phyloP scores from a whole-genome alignment of 1,140 invertebrate genomes.

The Ctenoplectra terminalis region DNA sequence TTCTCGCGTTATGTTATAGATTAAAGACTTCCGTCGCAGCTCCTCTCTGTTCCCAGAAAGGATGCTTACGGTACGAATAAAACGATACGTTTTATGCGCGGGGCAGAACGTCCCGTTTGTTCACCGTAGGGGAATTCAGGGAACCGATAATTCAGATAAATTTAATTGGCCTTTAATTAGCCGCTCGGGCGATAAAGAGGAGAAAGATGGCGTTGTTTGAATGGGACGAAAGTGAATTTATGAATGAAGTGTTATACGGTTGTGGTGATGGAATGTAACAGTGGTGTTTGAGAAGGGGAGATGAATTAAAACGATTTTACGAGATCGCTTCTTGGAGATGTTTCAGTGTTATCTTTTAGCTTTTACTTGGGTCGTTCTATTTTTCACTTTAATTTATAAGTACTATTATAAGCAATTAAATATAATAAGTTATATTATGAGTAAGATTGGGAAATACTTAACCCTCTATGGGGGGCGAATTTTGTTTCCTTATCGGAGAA shows the following conservation, averaged over 20 bases:
- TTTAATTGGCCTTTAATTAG: constrained; percentile 42
- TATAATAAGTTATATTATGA: too few species aligned
- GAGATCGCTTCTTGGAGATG: neutral
- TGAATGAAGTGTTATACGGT: constrained; percentile 9
- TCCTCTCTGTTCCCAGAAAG: constrained; percentile 26
- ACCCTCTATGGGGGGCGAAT: too few species aligned
- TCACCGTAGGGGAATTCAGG: neutral
- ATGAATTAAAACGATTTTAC: neutral
- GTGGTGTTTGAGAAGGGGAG: neutral
- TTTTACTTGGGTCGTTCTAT: too few species aligned
- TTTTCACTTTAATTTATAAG: too few species aligned
- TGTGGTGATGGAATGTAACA: neutral
- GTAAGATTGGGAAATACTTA: too few species aligned
- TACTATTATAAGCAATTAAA: too few species aligned
- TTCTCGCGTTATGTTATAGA: constrained; percentile 54
- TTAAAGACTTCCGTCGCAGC: constrained; percentile 53
- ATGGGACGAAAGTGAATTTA: constrained; percentile 22
- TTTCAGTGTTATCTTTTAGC: neutral
- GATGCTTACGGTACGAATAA: neutral
- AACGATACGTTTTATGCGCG: too few species aligned
- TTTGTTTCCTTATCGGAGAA: too few species aligned
- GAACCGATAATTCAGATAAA: constrained; percentile 35
- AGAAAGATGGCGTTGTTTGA: constrained; percentile 10
- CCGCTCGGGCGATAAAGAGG: neutral
- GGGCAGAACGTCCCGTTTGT: constrained; percentile 7